Base-by-base conservation (phyloP, 2,113 vertebrate genomes). In the Oncorhynchus kisutch region DNA sequence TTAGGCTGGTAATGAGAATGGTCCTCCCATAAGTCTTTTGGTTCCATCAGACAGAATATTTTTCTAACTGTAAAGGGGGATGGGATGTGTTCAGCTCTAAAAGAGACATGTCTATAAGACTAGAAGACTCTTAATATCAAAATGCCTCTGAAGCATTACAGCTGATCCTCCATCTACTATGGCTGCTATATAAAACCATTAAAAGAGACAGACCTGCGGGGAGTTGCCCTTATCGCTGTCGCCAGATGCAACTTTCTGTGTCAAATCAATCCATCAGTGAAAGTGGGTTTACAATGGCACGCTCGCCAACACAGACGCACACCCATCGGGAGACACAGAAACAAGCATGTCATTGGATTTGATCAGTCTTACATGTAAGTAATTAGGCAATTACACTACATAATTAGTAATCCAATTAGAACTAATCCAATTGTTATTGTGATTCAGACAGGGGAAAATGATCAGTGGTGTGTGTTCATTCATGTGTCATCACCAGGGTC, bases 161-260 rank as follows among this genome's bases (percentile, higher is more conserved):
- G 74, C 88, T 73, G 81, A 84, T 88, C 81, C 83, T 82, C 71
- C 67, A 88, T 86, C 79, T 84, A 71, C 16, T 18, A 57, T 20
- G 4, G n/a, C 75, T 73, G 14, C 80, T 45, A 72, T 72, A 74
- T 80, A 73, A 86, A 84, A 75, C 76, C 79, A 84, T 83, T 88
- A 86, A 88, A 84, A 90, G 81, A 62, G 69, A 0, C 22, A 83
- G 78, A 83, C 81, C 85, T 77, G 74, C 79, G 71, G 88, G 85
- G 88, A 88, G 74, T 62, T 76, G n/a, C 57, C 81, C 89, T 92
- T 92, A 93, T 93, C 91, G 20, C 78, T 57, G 57, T 78, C 83
- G 66, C 71, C 90, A 90, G 85, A 91, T 87, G 84, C 84, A 83
- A 29, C 74, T 45, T 72, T 71, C 68, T 80, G 81, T 85, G 90